Conservation (phyloP, 2,113 vertebrate species). For the Cavia porcellus region DNA sequence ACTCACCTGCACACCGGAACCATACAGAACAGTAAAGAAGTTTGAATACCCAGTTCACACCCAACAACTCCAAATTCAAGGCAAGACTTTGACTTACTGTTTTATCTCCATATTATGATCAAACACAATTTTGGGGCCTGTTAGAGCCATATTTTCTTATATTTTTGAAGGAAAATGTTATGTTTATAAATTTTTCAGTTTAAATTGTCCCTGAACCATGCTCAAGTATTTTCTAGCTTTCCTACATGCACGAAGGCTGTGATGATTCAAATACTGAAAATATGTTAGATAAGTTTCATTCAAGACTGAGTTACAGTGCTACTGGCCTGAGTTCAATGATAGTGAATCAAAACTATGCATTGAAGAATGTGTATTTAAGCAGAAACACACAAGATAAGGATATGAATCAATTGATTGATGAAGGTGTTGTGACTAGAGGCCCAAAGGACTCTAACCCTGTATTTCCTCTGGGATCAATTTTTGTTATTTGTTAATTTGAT, state of each 20-base stretch:
- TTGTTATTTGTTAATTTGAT: constrained; percentile 3
- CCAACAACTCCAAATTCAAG: neutral
- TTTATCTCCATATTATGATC: neutral
- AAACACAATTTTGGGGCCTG: neutral
- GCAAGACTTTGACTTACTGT: neutral
- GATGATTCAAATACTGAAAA: neutral
- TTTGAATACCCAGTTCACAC: neutral
- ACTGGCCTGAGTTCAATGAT: neutral
- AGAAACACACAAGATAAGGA: neutral
- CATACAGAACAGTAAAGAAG: neutral
- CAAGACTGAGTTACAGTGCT: neutral
- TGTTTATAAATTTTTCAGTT: neutral
- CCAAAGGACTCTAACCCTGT: neutral
- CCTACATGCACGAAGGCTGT: neutral
- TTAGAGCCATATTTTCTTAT: neutral
- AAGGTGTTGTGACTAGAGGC: neutral
- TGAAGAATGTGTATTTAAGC: neutral
- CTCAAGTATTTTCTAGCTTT: neutral
- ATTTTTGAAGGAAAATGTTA: neutral
- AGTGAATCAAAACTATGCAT: neutral
- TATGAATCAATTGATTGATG: neutral
- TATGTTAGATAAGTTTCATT: neutral
- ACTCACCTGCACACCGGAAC: neutral
- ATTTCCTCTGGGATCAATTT: neutral
- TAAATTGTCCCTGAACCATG: neutral